Base-by-base conservation (phyloP, 2,113 vertebrate species). In the Psammodynastes pulverulentus region DNA sequence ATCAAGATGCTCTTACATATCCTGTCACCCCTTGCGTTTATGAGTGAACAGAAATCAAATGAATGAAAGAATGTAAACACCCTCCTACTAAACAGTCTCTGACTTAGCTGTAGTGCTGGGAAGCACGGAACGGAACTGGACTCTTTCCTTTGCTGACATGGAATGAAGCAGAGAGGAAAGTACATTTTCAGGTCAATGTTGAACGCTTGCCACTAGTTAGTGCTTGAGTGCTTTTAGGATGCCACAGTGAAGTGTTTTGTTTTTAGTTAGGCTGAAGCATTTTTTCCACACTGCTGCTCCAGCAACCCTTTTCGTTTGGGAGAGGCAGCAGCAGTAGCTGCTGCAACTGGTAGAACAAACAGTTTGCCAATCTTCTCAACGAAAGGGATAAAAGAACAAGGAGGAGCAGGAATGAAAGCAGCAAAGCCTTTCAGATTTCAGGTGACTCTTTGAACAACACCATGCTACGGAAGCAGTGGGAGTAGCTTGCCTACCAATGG, bases 251-350 rank as follows among this genome's bases (percentile, higher is more conserved):
- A 54, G 95, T 95, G 95, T 95, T 96, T 95, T 97, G 95, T 97
- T 97, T 96, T 96, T 93, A 79, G 91, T 95, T 93, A 93, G 93
- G 97, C 96, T 97, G 97, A 94, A 96, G 89, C 96, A 94, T 96
- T 96, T 95, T 96, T 96, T 96, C 95, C 97, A 97, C 90, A 95
- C 93, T 45, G 95, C 96, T 96, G 92, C 95, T 94, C 93, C 96
- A 94, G 96, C 97, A 97, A 97, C 97, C 97, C 96, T 97, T 97
- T 97, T 97, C 97, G 97, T 97, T 96, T 96, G 93, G 54, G 94
- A 45, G 95, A 62, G 88, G 95, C 94, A 91, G 95, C 87, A 84
- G 95, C 95, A 95, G 95, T 91, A 94, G 93, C 95, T 88, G 94
- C 96, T 89, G 58, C 9, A 1, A 89, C 90, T 19, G 88, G 48